Percentiles rank a stretch among this genome's conserved stretches.
Evolutionary conservation across 2,888 invertebrate species (phyloP).

Genomic region (Conistra vaccinii): DNA sequence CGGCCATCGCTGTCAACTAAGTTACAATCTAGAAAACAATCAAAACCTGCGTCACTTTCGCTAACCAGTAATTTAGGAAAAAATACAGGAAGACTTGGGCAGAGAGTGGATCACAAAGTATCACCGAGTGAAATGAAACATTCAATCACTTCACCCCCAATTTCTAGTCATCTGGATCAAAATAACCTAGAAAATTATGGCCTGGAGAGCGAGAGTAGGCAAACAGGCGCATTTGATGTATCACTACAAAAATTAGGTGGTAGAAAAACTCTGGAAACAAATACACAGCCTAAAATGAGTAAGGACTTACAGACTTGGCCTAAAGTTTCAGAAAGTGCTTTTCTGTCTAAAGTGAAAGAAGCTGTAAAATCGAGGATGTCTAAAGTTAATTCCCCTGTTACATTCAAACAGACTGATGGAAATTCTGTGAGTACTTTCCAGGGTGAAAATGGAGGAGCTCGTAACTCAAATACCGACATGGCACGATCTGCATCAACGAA

Average conservation of each 20-base stretch:
- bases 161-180: constrained; percentile 1
- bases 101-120: constrained; percentile 27
- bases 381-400: constrained; percentile 47
- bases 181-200: constrained; percentile 6
- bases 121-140: constrained; percentile 53
- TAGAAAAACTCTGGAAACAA: constrained; percentile 9
- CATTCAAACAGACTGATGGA: constrained; percentile 14
- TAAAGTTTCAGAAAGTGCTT: constrained; percentile 67
- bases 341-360: constrained; percentile 74
- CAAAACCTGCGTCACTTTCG: constrained; percentile 5
- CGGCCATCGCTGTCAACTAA: constrained; percentile 18
- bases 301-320: constrained; percentile 60
- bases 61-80: constrained; percentile 7
- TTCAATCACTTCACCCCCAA: constrained; percentile 22
- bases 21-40: constrained; percentile 17
- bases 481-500: constrained; percentile 73
- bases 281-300: constrained; percentile 5
- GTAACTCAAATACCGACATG: constrained; percentile 66
- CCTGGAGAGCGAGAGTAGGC: constrained; percentile 4
- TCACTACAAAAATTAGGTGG: not conserved
- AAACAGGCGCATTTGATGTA: not conserved
- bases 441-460: constrained; percentile 9
- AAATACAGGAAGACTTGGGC: constrained; percentile 7
- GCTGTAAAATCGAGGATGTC: constrained; percentile 69
- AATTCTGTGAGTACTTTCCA: not conserved